A percentile compares a stretch with the other conserved stretches of the same genome.
These are phyloP conservation scores for Origma solitaria DNA, from an alignment of 2,113 vertebrate genomes.

Conservation along the genomic window DNA sequence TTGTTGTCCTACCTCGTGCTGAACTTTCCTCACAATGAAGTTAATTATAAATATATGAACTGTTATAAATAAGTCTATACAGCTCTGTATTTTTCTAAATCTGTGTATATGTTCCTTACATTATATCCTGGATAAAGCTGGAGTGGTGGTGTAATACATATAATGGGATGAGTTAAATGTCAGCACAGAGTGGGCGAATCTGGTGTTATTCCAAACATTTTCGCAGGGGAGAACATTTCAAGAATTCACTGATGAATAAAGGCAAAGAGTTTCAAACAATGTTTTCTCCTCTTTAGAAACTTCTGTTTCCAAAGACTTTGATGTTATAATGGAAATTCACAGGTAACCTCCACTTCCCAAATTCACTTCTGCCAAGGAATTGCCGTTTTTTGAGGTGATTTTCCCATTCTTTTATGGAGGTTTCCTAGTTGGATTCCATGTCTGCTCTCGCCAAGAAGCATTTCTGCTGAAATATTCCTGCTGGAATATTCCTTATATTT, in stretches of 20 bases:
- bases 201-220: constrained; percentile 44
- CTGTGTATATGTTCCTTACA: constrained; percentile 2
- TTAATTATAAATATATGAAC: constrained; percentile 12
- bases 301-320: neutral
- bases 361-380: neutral
- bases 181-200: constrained; percentile 44
- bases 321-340: neutral
- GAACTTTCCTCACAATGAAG: neutral
- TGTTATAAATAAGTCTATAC: neutral
- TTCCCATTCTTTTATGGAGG: neutral
- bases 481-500: neutral
- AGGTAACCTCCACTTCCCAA: neutral
- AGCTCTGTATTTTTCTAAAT: constrained; percentile 4
- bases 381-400: neutral
- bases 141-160: neutral
- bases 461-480: neutral
- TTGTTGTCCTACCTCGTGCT: neutral
- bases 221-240: neutral
- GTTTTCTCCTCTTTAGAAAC: neutral
- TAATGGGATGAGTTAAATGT: constrained; percentile 55
- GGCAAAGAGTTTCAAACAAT: neutral
- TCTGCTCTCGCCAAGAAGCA: neutral
- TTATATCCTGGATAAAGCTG: constrained; percentile 1
- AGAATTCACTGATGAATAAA: neutral
- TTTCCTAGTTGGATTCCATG: neutral